Evolutionary conservation across 1,140 invertebrate species (phyloP).

Genomic region (Cyclargus thomasi): DNA sequence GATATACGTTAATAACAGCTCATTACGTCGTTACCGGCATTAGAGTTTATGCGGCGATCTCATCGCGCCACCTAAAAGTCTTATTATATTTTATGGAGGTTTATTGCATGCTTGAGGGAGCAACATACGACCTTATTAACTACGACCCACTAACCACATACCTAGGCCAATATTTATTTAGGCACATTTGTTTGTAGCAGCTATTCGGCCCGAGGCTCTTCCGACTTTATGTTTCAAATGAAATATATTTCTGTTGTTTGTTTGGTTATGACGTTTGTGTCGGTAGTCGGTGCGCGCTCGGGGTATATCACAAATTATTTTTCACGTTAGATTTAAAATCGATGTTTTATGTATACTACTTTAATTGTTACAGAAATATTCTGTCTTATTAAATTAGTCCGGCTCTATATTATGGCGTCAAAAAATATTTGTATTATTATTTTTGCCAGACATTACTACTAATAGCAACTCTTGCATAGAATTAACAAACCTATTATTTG

Average conservation of each 20-base stretch:
- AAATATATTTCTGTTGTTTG: conserved; percentile 8
- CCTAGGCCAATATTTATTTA: conserved; percentile 42
- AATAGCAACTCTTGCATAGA: too few species aligned
- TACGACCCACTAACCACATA: conserved; percentile 32
- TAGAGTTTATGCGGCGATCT: conserved; percentile 17
- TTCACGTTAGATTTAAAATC: too few species aligned
- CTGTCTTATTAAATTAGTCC: too few species aligned
- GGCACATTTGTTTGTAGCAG: conserved; percentile 33
- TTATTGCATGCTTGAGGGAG: conserved; percentile 47
- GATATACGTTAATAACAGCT: conserved; percentile 5
- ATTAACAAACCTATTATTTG: too few species aligned
- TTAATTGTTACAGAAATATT: too few species aligned
- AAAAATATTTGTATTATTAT: too few species aligned
- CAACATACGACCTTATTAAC: conserved; percentile 57
- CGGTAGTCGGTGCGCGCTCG: too few species aligned
- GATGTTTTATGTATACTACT: too few species aligned
- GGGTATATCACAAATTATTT: too few species aligned
- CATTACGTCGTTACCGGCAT: conserved; percentile 4
- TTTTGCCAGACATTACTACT: too few species aligned
- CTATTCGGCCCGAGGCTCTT: conserved; percentile 29
- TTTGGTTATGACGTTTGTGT: background rate
- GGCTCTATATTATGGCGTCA: too few species aligned
- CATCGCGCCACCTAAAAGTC: conserved; percentile 46
- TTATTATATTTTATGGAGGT: conserved; percentile 66
- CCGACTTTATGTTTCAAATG: conserved; percentile 12